phyloP scores from a whole-genome alignment of 2,888 invertebrate species.

The Stegophylla sp. region DNA sequence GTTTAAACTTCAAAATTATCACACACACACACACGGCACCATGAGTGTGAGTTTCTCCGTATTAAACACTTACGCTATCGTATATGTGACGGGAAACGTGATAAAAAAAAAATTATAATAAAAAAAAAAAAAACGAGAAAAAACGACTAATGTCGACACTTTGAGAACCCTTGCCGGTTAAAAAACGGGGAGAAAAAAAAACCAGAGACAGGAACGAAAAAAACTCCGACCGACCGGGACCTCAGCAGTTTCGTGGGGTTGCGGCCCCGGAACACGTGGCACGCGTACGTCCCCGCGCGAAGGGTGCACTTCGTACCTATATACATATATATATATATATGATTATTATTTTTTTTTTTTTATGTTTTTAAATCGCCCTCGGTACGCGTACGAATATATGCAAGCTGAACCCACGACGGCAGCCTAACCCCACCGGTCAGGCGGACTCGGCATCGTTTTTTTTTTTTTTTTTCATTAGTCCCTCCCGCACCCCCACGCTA shows the following conservation, averaged over 20 bases:
- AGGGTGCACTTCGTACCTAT: conserved; percentile 39
- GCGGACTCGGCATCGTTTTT: conserved; percentile 33
- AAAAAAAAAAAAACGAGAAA: not conserved
- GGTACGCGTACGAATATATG: conserved; percentile 34
- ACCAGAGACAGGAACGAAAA: conserved; percentile 6
- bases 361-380: conserved; percentile 59
- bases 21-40: too few species aligned
- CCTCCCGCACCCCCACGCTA: conserved; percentile 21
- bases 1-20: too few species aligned
- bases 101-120: not conserved
- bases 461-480: conserved; percentile 56
- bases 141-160: conserved; percentile 13
- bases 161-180: conserved; percentile 52
- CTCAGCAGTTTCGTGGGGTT: conserved; percentile 50
- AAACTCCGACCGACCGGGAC: conserved; percentile 47
- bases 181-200: conserved; percentile 37
- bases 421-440: conserved; percentile 57
- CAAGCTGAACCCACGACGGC: conserved; percentile 21
- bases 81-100: too few species aligned
- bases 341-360: conserved; percentile 31
- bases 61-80: too few species aligned
- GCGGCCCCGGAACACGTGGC: conserved; percentile 56
- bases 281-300: conserved; percentile 45
- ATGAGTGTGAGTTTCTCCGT: too few species aligned
- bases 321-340: not conserved